A percentile compares a stretch with the other conserved stretches of the same genome.
Conservation (phyloP, 1,140 invertebrate species). For the Tetramorium parvispinum region DNA sequence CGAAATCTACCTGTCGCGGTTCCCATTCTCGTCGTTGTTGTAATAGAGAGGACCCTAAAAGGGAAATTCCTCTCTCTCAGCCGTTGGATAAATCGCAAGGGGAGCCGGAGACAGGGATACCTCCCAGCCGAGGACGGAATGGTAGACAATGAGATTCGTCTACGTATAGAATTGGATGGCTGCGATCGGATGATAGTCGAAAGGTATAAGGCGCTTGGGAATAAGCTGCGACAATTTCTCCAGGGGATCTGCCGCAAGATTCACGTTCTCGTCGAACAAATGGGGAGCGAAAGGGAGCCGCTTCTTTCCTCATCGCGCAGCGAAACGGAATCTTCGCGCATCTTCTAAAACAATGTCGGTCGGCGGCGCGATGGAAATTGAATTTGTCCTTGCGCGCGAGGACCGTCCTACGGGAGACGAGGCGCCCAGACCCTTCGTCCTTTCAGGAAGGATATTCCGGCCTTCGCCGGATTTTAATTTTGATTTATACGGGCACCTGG, state of each 20-base stretch:
- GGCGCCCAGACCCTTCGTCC: neutral
- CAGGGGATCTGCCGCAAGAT: slow-evolving; percentile 63
- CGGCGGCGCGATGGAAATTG: slow-evolving; percentile 64
- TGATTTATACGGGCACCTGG: slow-evolving; percentile 8
- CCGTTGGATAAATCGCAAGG: slow-evolving; percentile 20
- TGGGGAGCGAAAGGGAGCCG: slow-evolving; percentile 23
- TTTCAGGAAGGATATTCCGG: neutral
- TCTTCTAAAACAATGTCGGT: slow-evolving; percentile 62
- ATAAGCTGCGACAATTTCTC: slow-evolving; percentile 73
- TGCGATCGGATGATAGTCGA: slow-evolving; percentile 73
- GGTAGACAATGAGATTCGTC: slow-evolving; percentile 73
- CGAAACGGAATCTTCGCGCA: slow-evolving; percentile 62
- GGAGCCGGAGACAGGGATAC: slow-evolving; percentile 14
- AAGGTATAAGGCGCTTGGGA: slow-evolving; percentile 70
- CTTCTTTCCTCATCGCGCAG: slow-evolving; percentile 47
- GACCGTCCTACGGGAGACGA: neutral
- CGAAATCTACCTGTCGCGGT: neutral
- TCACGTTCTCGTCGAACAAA: slow-evolving; percentile 63
- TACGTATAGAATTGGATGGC: slow-evolving; percentile 70
- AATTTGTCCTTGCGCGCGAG: slow-evolving; percentile 49
- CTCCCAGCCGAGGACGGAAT: neutral
- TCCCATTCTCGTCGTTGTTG: neutral
- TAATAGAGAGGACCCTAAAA: neutral
- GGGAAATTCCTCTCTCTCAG: slow-evolving; percentile 11
- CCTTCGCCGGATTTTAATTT: slow-evolving; percentile 31